Percentiles rank a stretch among this genome's conserved stretches.
Conservation (phyloP, 2,797 vertebrate genomes). For the Hydrophis major region DNA sequence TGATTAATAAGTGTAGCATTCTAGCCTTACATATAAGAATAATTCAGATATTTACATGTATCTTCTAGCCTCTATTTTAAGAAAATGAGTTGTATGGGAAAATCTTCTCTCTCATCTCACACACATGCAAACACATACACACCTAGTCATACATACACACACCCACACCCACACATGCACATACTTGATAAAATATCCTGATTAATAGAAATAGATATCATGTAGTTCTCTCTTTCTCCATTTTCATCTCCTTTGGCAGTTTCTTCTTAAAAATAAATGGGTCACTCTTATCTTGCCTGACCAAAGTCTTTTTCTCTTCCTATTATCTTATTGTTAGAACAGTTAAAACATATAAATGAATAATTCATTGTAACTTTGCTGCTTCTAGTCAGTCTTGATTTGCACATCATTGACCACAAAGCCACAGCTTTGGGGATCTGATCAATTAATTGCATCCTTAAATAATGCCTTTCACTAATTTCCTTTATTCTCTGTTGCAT, state of each 20-base stretch:
- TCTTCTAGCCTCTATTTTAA: slow-evolving; percentile 23
- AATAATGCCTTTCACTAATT: slow-evolving; percentile 28
- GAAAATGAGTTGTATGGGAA: not conserved
- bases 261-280: slow-evolving; percentile 45
- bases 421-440: slow-evolving; percentile 32
- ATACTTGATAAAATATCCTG: not conserved
- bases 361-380: slow-evolving; percentile 47
- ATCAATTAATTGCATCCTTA: slow-evolving; percentile 44
- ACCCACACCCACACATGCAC: not conserved
- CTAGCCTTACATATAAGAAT: slow-evolving; percentile 31
- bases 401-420: not conserved
- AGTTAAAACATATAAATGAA: slow-evolving; percentile 55
- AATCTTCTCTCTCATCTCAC: not conserved
- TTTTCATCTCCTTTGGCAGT: slow-evolving; percentile 34
- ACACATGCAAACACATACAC: not conserved
- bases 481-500: slow-evolving; percentile 29
- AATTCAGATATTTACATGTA: slow-evolving; percentile 50
- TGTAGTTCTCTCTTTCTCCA: not conserved
- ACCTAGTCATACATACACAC: not conserved
- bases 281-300: slow-evolving; percentile 33
- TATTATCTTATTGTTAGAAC: slow-evolving; percentile 47
- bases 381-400: slow-evolving; percentile 43
- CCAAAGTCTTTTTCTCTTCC: slow-evolving; percentile 49
- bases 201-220: slow-evolving; percentile 15
- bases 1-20: slow-evolving; percentile 54